These are phyloP conservation scores for Astreopora myriophthalma DNA, from an alignment of 64 coral and sea anemone genomes.

Conservation along the genomic window DNA sequence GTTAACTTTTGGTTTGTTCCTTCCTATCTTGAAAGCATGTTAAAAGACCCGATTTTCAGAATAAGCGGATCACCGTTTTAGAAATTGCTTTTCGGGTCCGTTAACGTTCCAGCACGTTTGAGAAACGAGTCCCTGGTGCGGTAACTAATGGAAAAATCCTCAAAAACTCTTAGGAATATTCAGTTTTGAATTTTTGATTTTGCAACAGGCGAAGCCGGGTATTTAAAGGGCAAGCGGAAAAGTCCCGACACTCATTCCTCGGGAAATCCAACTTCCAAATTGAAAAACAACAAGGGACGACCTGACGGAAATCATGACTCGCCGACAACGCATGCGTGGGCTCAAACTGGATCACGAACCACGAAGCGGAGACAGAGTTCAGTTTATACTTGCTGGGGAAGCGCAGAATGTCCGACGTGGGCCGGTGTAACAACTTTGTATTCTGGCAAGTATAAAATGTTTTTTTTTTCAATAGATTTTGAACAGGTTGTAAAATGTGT, in stretches of 20 bases:
- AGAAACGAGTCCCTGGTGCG: no score
- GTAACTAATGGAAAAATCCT: no score
- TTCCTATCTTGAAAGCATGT: no score
- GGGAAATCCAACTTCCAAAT: neutral
- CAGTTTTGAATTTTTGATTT: neutral
- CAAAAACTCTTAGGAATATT: no score
- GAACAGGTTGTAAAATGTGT: no score
- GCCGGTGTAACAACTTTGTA: neutral
- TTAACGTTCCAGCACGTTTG: no score
- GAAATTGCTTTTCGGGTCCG: no score
- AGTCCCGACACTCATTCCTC: neutral
- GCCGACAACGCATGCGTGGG: neutral
- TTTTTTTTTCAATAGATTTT: no score
- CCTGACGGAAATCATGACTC: neutral
- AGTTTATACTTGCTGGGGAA: neutral
- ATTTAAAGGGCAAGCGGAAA: constrained; percentile 10
- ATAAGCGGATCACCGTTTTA: no score
- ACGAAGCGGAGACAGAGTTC: neutral
- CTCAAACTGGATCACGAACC: neutral
- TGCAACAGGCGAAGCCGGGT: neutral
- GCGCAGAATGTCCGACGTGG: neutral
- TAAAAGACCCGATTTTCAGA: no score
- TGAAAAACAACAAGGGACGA: neutral
- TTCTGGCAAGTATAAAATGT: constrained; percentile 31
- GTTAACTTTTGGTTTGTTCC: no score